Evolutionary conservation across 2,888 invertebrate genomes (phyloP).

Genomic region (Achlya flavicornis): DNA sequence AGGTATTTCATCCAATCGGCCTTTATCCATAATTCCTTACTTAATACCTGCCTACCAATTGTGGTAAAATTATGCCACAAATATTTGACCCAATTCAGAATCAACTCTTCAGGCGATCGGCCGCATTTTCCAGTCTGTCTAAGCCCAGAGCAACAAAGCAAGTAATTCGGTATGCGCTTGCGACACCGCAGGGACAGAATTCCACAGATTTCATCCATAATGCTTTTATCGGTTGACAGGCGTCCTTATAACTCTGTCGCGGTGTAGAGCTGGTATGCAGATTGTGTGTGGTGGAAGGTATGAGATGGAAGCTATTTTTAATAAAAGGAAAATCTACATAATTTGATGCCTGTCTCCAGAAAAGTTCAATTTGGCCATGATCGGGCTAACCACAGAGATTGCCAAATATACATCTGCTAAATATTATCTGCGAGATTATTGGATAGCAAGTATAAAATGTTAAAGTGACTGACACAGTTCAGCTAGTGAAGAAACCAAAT

Average conservation of each 20-base stretch:
- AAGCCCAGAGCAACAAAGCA: neutral
- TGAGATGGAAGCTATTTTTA: neutral
- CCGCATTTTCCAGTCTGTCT: neutral
- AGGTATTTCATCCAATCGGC: too few species aligned
- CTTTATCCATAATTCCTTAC: too few species aligned
- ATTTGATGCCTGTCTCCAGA: neutral
- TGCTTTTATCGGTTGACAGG: conserved; percentile 17
- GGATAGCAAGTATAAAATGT: too few species aligned
- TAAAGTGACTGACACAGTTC: too few species aligned
- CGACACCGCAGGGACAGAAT: conserved; percentile 13
- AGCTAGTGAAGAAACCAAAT: too few species aligned
- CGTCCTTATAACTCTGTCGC: conserved; percentile 20
- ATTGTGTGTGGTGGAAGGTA: conserved; percentile 2
- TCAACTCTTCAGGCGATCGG: neutral
- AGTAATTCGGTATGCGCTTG: conserved; percentile 6
- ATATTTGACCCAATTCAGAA: neutral
- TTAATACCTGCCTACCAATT: too few species aligned
- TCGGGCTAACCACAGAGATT: too few species aligned
- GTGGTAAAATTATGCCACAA: neutral
- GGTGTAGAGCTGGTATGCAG: conserved; percentile 1
- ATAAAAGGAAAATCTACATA: neutral
- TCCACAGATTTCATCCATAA: conserved; percentile 18
- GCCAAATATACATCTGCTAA: too few species aligned
- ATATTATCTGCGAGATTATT: too few species aligned
- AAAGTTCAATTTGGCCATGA: too few species aligned